Base-by-base conservation (phyloP, 2,797 vertebrate species). In the Pangasius mekongensis region DNA sequence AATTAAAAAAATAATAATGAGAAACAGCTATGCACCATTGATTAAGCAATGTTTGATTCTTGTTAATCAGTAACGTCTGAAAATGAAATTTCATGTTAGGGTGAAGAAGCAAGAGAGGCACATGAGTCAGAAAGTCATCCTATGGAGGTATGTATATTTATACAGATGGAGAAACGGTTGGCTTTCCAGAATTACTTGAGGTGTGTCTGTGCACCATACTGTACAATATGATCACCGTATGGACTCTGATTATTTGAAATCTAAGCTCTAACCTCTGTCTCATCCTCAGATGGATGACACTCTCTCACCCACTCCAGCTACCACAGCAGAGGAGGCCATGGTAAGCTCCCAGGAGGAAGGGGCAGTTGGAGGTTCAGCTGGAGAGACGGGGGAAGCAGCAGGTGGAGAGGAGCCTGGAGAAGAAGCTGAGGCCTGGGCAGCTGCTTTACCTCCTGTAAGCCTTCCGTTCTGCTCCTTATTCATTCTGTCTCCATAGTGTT, bases 251-350 rank as follows among this genome's bases (percentile, higher is more conserved):
- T 14, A 27, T 60, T 33, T 60, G 33, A 60, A 82, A 14, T 43
- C 56, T 82, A 82, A 62, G 33, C 22, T 54, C 4, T 69, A 78
- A 22, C 9, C 8, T 74, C 3, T 87, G 33, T 71, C 1, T 54
- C 6, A 13, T 87, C 14, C 39, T 58, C 77, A 98, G 97, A 94
- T 95, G 77, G 95, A 93, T 64, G 96, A 97, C 90, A 96, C 94
- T 24, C 94, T 94, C 16, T 96, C 96, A n/a, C 97, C 98, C 0
- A 96, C 96, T 56, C 97, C 97, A 0, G 97, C 97, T 90, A 98
- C 98, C 82, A 98, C 98, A 5, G 97, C 97, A 0, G 98, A 98
- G 92, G 98, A 98, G 91, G 97, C 95, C 88, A 96, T 98, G 97
- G 96, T 96, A 0, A 93, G 96, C 86, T 96, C 96, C 5, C 95